Evolutionary conservation across 2,797 vertebrate genomes (phyloP), one percentile per base, ranked within the genome.

Genomic region (Anguilla anguilla): DNA sequence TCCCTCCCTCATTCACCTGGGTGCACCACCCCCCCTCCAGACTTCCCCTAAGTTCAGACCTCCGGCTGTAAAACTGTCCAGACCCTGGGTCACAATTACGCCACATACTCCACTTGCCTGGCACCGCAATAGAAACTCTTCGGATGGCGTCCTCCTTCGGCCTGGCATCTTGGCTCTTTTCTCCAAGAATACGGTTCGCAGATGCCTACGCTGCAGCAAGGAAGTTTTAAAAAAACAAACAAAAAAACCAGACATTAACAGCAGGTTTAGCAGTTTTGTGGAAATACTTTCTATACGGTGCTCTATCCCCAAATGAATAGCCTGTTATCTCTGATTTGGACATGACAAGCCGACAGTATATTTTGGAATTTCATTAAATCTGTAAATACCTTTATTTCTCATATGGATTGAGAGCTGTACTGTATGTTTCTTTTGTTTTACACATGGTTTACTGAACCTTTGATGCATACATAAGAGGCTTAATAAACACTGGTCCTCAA

Each of bases 1-100:
- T 25, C 28, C 69, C 28, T 28, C 69, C 31, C 35, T 67, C 61
- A 67, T 43, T 77, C 13, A 77, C 72, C 72, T 84, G 49, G 51
- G n/a, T 57, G 7, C 53, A 3, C 15, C 83, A n/a, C 7, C 49
- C 31, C 2, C 79, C 13, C 22, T 84, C 53, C 53, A 84, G 83
- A 84, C 91, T 93, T 94, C 88, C 92, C 89, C 13, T 77, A 91
- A 88, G 89, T 92, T 53, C 79, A 92, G 89, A 86, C 92, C 88
- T 85, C 91, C 85, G 90, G 89, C 85, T 88, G 91, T 91, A 90
- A 90, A 92, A 92, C 46, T 69, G 85, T 64, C 89, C 92, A 85
- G 88, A 87, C 88, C 87, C 87, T 53, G 81, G 81, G 81, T 55
- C 53, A 55, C 83, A 84, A 28, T 84, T 28, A 72, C 3, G 6